Evolutionary conservation across 2,113 vertebrate species (phyloP), one percentile per base, ranked within the genome.

Genomic region (Scytalopus superciliaris): DNA sequence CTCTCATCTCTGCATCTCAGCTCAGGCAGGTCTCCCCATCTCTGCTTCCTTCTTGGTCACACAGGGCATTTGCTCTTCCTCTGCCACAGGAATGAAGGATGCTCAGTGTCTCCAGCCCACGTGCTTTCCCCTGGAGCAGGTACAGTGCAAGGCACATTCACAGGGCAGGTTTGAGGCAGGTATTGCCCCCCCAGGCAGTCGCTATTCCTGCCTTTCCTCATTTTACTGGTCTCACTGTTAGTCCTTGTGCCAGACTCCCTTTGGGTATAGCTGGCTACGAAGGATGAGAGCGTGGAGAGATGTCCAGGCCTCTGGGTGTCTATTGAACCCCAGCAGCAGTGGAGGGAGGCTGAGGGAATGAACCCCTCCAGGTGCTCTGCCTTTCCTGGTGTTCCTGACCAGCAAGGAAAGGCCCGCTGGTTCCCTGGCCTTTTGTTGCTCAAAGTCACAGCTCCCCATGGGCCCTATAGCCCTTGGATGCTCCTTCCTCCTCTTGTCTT

Each of bases 241-340:
- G 4, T 19, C 45, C 76, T 69, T 74, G 69, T 63, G 66, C 27
- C 60, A 86, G 76, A 7, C 19, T 83, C 21, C 35, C 57, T 50
- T 42, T 23, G 30, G 22, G 55, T 16, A 37, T 19, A 14, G 37
- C 57, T 64, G 27, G 28, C 68, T 72, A 69, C 24, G 64, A 49
- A 84, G 49, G 53, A 69, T 14, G 25, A 23, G 70, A 60, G 19
- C 83, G 19, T 3, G 55, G 63, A 35, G 5, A 10, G 4, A 2
- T 23, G 14, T 33, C 30, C 42, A 45, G 40, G 28, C 23, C 42
- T 56, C 53, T 50, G 66, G 17, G 11, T 53, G 55, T 28, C 55
- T 66, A 0, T 12, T 1, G 1, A 23, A 27, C 42, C 59, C 35
- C 67, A 40, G 78, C 56, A 86, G 66, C 0, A 1, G 45, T n/a